Percentiles rank a stretch among this genome's conserved stretches.
Conservation (phyloP, 2,797 vertebrate genomes). For the Manis javanica region DNA sequence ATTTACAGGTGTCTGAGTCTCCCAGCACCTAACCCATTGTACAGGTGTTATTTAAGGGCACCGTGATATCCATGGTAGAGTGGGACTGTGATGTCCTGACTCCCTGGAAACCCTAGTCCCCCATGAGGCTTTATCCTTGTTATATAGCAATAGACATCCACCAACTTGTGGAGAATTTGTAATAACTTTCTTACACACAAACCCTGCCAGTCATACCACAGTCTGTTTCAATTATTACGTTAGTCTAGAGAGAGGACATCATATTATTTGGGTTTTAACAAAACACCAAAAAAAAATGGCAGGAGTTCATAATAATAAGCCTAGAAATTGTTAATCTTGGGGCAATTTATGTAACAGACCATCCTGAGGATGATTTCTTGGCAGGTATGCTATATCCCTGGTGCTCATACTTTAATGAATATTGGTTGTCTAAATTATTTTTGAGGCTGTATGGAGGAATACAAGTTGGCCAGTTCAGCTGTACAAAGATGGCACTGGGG, state of each 20-base stretch:
- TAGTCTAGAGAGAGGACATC: not conserved
- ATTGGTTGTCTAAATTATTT: conserved; percentile 37
- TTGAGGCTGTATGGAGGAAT: not conserved
- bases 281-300: not conserved
- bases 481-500: not conserved
- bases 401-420: not conserved
- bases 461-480: not conserved
- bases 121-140: not conserved
- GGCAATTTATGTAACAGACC: not conserved
- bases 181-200: not conserved
- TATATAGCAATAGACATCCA: not conserved
- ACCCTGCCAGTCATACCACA: not conserved
- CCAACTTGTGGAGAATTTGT: not conserved
- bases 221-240: not conserved
- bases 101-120: not conserved
- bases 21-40: conserved; percentile 5
- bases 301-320: not conserved
- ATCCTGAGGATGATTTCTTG: conserved; percentile 47
- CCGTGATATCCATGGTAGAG: not conserved
- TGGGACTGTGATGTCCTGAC: not conserved
- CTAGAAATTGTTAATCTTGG: not conserved
- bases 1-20: conserved; percentile 22
- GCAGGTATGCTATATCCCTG: not conserved
- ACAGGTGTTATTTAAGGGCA: not conserved
- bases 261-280: conserved; percentile 22